Evolutionary conservation across 2,888 invertebrate genomes (phyloP).

Genomic region (Hydriomena furcata): DNA sequence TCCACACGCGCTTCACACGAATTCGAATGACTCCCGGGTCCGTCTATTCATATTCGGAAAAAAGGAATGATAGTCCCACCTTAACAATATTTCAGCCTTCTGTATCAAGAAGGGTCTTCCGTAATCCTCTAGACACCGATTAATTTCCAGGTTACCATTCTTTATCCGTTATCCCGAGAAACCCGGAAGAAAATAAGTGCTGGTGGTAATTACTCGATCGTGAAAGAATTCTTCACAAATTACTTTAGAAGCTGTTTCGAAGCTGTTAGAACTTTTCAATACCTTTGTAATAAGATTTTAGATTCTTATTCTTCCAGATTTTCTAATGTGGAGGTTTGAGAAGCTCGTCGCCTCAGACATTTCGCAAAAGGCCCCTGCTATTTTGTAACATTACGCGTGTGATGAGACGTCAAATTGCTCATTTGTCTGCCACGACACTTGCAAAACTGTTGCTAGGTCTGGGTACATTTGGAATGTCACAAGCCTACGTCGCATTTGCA

Average conservation of each 20-base stretch:
- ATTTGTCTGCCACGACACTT: constrained; percentile 68
- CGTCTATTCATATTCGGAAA: constrained; percentile 41
- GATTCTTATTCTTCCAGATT: constrained; percentile 15
- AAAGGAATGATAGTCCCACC: constrained; percentile 40
- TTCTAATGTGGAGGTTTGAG: constrained; percentile 23
- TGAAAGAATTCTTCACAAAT: constrained; percentile 29
- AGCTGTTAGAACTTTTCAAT: constrained; percentile 18
- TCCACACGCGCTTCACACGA: constrained; percentile 66
- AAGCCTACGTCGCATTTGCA: constrained; percentile 27
- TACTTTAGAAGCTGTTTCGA: constrained; percentile 14
- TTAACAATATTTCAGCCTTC: constrained; percentile 48
- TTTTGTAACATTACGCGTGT: constrained; percentile 67
- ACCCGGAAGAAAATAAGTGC: constrained; percentile 44
- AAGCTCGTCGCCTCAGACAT: constrained; percentile 24
- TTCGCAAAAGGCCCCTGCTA: constrained; percentile 57
- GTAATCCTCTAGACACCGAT: constrained; percentile 59
- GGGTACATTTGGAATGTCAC: constrained; percentile 28
- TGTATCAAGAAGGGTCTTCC: constrained; percentile 45
- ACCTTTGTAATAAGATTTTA: constrained; percentile 14
- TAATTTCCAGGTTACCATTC: constrained; percentile 56
- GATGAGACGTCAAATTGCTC: constrained; percentile 75
- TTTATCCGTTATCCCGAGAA: constrained; percentile 47
- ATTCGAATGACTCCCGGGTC: constrained; percentile 43
- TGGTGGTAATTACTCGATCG: constrained; percentile 35
- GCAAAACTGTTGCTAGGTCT: constrained; percentile 49